Conservation (phyloP, 2,888 invertebrate species). For the Keiferia lycopersicella region DNA sequence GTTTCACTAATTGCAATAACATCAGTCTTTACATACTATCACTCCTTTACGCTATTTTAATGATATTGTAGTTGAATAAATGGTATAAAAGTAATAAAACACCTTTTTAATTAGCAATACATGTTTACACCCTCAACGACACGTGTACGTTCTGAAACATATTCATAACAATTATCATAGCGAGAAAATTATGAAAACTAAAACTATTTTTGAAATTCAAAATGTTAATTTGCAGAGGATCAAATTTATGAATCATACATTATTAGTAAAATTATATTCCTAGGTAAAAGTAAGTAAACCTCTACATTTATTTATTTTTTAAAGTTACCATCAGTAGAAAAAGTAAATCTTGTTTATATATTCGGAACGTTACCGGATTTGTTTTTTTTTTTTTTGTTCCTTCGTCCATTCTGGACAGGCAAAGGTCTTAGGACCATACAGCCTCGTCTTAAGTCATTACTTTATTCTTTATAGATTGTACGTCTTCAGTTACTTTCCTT, state of each 20-base stretch:
- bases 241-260: no score
- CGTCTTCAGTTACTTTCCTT: no score
- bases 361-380: not conserved
- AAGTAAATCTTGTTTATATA: not conserved
- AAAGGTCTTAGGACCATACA: no score
- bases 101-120: constrained; percentile 41
- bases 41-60: constrained; percentile 18
- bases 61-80: constrained; percentile 21
- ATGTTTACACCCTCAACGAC: constrained; percentile 68
- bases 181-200: not conserved
- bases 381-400: no score
- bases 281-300: not conserved
- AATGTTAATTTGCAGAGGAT: no score
- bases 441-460: no score
- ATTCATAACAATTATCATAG: no score
- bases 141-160: constrained; percentile 35
- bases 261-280: no score
- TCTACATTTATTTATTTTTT: not conserved
- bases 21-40: constrained; percentile 17
- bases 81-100: constrained; percentile 30
- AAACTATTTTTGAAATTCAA: no score
- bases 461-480: no score
- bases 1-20: constrained; percentile 11
- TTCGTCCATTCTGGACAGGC: no score
- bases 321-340: no score